Percentiles rank a stretch among this genome's conserved stretches.
Conservation (phyloP, 1,140 invertebrate species). For the Drosophila leontia region DNA sequence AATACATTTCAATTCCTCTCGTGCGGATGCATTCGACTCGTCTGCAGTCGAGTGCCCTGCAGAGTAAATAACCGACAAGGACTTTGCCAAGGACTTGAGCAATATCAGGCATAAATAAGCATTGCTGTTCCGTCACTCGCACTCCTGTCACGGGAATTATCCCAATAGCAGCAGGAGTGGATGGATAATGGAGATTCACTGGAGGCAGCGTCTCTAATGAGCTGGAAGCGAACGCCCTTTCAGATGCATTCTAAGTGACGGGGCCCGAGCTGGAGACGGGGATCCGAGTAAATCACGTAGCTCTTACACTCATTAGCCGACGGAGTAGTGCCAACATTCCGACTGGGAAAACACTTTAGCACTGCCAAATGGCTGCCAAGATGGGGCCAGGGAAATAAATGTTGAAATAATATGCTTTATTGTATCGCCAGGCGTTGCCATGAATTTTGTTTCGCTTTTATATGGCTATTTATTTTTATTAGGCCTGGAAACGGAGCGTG, state of each 20-base stretch:
- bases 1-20: slow-evolving; percentile 76
- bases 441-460: slow-evolving; percentile 65
- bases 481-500: slow-evolving; percentile 10
- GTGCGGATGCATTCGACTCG: slow-evolving; percentile 53
- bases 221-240: slow-evolving; percentile 36
- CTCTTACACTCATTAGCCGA: slow-evolving; percentile 46
- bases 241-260: slow-evolving; percentile 33
- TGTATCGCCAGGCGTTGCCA: slow-evolving; percentile 57
- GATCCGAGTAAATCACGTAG: slow-evolving; percentile 62
- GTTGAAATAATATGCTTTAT: slow-evolving; percentile 75
- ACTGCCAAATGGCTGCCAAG: slow-evolving; percentile 58
- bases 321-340: slow-evolving; percentile 30
- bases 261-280: neutral
- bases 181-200: slow-evolving; percentile 43
- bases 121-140: slow-evolving; percentile 34
- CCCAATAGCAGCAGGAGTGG: slow-evolving; percentile 5
- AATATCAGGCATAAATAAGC: slow-evolving; percentile 57
- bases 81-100: slow-evolving; percentile 61
- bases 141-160: slow-evolving; percentile 19
- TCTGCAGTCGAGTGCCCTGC: slow-evolving; percentile 47
- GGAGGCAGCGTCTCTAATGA: slow-evolving; percentile 44
- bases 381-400: slow-evolving; percentile 62
- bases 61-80: slow-evolving; percentile 66
- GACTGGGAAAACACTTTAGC: slow-evolving; percentile 56
- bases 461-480: slow-evolving; percentile 68